Conservation (phyloP, 2,113 vertebrate species). For the Zosterops pallidus region DNA sequence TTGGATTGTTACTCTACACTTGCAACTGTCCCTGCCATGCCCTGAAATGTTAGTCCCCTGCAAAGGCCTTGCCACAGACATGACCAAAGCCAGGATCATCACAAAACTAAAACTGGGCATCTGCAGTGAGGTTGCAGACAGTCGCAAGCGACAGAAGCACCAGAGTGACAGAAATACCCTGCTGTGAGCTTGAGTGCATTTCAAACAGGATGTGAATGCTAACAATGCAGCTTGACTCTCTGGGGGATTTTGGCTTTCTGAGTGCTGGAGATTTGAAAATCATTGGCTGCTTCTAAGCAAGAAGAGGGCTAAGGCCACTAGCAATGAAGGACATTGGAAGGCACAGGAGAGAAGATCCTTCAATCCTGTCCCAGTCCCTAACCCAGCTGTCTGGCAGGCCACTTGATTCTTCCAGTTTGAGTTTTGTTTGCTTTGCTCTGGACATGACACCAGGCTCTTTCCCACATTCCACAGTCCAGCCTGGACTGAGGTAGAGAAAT, state of each 20-base stretch:
- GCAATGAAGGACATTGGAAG: neutral
- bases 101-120: neutral
- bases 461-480: neutral
- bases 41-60: rapidly evolving
- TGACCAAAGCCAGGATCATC: rapidly evolving
- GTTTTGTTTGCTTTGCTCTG: neutral
- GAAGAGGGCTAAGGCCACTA: neutral
- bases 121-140: neutral
- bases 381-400: neutral
- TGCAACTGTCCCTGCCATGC: rapidly evolving
- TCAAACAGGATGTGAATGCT: neutral
- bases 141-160: rapidly evolving
- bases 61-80: rapidly evolving
- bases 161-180: neutral
- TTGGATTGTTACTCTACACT: neutral
- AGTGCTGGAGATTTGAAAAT: neutral
- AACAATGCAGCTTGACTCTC: neutral
- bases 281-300: neutral
- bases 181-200: neutral
- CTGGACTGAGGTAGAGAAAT: neutral
- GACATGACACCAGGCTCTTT: neutral
- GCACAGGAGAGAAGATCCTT: neutral
- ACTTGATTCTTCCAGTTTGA: neutral
- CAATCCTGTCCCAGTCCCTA: neutral
- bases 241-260: neutral